Evolutionary conservation across 2,888 invertebrate species (phyloP).

Genomic region (Thereva unica): DNA sequence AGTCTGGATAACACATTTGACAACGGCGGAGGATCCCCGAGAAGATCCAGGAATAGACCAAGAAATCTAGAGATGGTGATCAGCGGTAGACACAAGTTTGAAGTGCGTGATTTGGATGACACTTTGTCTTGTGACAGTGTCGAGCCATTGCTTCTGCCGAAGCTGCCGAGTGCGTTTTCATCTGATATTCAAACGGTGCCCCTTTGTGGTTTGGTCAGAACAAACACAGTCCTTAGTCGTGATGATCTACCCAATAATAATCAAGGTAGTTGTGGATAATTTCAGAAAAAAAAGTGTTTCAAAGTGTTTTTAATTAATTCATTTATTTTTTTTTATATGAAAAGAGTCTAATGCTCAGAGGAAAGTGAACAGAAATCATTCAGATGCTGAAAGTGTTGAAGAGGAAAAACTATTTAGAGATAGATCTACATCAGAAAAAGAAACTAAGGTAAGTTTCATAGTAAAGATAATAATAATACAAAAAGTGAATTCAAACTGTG

Average conservation of each 20-base stretch:
- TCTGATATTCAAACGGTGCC: conserved; percentile 53
- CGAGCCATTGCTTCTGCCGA: conserved; percentile 55
- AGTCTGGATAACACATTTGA: conserved; percentile 55
- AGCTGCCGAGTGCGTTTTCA: conserved; percentile 51
- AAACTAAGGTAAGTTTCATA: conserved; percentile 48
- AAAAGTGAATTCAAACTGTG: too few species aligned
- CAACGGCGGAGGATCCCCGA: conserved; percentile 48
- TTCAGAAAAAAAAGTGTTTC: not conserved
- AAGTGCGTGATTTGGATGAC: conserved; percentile 68
- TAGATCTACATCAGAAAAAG: conserved; percentile 62
- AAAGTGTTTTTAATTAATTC: not conserved
- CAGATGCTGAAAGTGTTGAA: conserved; percentile 62
- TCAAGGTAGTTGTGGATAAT: conserved; percentile 2
- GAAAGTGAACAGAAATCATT: conserved; percentile 46
- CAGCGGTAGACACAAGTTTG: conserved; percentile 73
- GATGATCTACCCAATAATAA: conserved; percentile 43
- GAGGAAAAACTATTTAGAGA: conserved; percentile 72
- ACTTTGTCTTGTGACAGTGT: conserved; percentile 57
- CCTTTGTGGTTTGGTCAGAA: conserved; percentile 54
- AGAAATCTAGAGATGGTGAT: conserved; percentile 76
- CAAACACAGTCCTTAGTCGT: conserved; percentile 54
- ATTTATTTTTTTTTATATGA: conserved; percentile 33
- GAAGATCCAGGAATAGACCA: conserved; percentile 60
- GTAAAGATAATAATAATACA: not conserved
- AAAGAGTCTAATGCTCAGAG: conserved; percentile 26